These are phyloP conservation scores for Camponotus floridanus DNA, from an alignment of 1,140 invertebrate species.

Conservation along the genomic window DNA sequence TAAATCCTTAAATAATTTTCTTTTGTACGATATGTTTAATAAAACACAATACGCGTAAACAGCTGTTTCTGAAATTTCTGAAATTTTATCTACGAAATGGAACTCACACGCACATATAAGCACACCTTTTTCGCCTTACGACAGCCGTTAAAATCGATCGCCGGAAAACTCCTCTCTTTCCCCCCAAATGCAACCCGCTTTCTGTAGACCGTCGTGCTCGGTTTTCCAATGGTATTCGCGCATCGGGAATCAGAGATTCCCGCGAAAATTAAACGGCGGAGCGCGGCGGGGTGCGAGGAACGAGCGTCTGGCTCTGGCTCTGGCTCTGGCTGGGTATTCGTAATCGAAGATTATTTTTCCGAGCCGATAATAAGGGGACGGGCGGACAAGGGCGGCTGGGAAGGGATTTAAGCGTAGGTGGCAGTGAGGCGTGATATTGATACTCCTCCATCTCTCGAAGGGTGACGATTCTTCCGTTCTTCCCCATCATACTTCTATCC, in stretches of 20 bases:
- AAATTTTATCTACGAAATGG: neutral
- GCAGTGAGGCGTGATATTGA: slow-evolving; percentile 83
- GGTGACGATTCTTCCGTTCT: slow-evolving; percentile 75
- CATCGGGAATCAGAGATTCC: slow-evolving; percentile 49
- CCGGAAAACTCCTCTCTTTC: slow-evolving; percentile 12
- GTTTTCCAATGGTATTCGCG: slow-evolving; percentile 50
- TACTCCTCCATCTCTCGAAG: slow-evolving; percentile 79
- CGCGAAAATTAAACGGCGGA: slow-evolving; percentile 66
- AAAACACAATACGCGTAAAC: neutral
- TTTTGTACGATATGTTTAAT: neutral
- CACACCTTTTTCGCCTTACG: neutral
- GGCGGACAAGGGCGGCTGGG: slow-evolving; percentile 57
- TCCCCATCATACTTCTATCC: slow-evolving; percentile 57
- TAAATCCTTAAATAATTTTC: neutral
- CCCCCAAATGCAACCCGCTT: slow-evolving; percentile 3
- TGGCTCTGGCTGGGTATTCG: slow-evolving; percentile 63
- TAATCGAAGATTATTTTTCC: slow-evolving; percentile 80
- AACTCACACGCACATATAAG: neutral
- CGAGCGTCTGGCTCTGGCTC: slow-evolving; percentile 18
- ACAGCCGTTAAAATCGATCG: slow-evolving; percentile 27
- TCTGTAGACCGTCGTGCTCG: slow-evolving; percentile 20
- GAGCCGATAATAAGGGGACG: slow-evolving; percentile 78
- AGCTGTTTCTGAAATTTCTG: neutral
- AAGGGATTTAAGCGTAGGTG: slow-evolving; percentile 70
- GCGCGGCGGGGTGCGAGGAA: slow-evolving; percentile 13